Percentiles rank a stretch among this genome's conserved stretches.
phyloP scores from a whole-genome alignment of 2,113 vertebrate species.

The Micromys minutus region DNA sequence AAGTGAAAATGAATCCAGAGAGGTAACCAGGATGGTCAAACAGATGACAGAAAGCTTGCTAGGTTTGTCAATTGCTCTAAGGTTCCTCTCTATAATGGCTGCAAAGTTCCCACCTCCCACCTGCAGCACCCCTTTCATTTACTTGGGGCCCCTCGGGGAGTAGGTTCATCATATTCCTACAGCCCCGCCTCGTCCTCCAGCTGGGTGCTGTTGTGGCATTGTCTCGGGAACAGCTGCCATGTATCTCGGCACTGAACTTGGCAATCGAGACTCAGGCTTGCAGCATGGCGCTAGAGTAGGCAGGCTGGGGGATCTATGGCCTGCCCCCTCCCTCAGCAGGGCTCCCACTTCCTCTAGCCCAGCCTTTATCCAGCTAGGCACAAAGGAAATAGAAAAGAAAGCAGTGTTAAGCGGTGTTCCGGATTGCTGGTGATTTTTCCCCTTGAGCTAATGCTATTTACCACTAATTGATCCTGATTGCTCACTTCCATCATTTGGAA shows the following conservation, averaged over 20 bases:
- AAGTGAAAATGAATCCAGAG: background rate
- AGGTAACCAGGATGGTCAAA: background rate
- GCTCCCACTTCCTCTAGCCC: background rate
- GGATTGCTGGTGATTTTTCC: background rate
- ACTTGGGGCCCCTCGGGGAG: background rate
- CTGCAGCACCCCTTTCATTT: background rate
- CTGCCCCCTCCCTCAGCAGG: background rate
- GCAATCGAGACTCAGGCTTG: background rate
- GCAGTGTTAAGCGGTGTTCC: conserved; percentile 2
- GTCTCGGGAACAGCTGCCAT: background rate
- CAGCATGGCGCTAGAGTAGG: background rate
- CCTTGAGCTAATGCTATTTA: background rate
- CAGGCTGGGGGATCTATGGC: background rate
- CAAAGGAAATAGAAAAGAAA: background rate
- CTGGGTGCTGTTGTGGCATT: accelerated
- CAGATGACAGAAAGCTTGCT: background rate
- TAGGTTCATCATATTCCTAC: background rate
- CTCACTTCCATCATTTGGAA: conserved; percentile 65
- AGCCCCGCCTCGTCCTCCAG: background rate
- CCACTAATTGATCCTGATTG: conserved; percentile 69
- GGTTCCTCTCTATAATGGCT: background rate
- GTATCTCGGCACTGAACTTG: background rate
- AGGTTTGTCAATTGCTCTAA: background rate
- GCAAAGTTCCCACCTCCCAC: background rate
- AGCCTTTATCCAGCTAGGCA: conserved; percentile 17